These are phyloP conservation scores for Catocala fraxini DNA, from an alignment of 2,888 invertebrate genomes.

Conservation along the genomic window DNA sequence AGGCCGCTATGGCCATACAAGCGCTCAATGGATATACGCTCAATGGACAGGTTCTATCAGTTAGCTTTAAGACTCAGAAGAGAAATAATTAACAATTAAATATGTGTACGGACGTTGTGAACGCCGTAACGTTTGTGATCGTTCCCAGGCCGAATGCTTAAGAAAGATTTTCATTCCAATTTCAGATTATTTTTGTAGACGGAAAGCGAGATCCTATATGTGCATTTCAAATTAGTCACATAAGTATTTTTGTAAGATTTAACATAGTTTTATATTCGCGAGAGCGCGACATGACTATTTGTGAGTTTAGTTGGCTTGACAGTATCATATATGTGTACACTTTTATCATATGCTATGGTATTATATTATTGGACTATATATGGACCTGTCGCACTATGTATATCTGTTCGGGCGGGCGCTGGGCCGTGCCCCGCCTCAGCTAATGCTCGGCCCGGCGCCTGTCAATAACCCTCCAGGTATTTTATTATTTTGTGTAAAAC, in stretches of 20 bases:
- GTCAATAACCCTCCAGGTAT: constrained; percentile 80
- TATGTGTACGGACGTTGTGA: constrained; percentile 76
- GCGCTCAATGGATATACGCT: constrained; percentile 86
- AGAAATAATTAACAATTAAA: constrained; percentile 73
- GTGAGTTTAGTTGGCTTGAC: constrained; percentile 85
- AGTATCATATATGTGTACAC: constrained; percentile 85
- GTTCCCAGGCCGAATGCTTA: constrained; percentile 80
- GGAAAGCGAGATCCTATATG: constrained; percentile 85
- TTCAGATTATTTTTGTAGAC: constrained; percentile 87
- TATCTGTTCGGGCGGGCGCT: constrained; percentile 59
- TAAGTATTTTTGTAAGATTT: constrained; percentile 88
- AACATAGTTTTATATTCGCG: constrained; percentile 85
- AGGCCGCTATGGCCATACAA: constrained; percentile 86
- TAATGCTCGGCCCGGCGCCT: constrained; percentile 63
- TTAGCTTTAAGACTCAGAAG: constrained; percentile 88
- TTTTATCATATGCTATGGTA: constrained; percentile 84
- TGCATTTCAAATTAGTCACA: constrained; percentile 86
- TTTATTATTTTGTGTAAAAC: constrained; percentile 87
- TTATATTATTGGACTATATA: constrained; percentile 85
- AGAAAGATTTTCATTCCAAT: constrained; percentile 85
- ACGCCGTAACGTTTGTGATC: constrained; percentile 79
- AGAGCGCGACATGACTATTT: constrained; percentile 85
- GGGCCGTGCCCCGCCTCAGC: constrained; percentile 61
- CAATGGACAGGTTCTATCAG: constrained; percentile 86
- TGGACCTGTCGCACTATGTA: constrained; percentile 84